Percentiles rank a stretch among this genome's conserved stretches.
phyloP scores from a whole-genome alignment of 2,797 vertebrate species.

The Clarias laeviceps region DNA sequence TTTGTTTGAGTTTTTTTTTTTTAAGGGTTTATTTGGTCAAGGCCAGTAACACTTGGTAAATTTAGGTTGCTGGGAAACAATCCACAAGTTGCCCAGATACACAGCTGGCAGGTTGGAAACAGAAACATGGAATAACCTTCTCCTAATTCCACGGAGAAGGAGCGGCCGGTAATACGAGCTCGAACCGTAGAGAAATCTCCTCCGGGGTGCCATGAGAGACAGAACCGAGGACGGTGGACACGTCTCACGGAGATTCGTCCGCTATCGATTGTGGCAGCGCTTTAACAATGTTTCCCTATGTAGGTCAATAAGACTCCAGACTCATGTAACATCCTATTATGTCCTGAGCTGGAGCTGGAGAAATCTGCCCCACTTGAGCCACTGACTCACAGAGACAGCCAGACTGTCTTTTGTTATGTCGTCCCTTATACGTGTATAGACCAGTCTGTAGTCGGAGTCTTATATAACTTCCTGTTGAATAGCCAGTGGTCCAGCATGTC shows the following conservation, averaged over 20 bases:
- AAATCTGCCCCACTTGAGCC: background rate
- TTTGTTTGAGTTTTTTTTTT: background rate
- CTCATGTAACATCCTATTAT: constrained; percentile 58
- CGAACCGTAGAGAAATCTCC: constrained; percentile 8
- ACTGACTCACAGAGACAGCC: background rate
- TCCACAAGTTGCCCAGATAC: constrained; percentile 42
- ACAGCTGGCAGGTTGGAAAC: constrained; percentile 39
- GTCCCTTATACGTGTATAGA: background rate
- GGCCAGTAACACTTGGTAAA: constrained; percentile 38
- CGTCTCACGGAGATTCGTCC: constrained; percentile 49
- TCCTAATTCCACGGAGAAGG: constrained; percentile 14
- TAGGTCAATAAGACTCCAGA: constrained; percentile 79
- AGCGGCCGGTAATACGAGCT: constrained; percentile 7
- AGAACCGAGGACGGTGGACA: constrained; percentile 18
- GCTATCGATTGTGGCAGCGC: constrained; percentile 70
- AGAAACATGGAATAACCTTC: constrained; percentile 35
- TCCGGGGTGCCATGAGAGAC: background rate
- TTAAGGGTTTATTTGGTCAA: constrained; percentile 29
- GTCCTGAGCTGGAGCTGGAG: background rate
- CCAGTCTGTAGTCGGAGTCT: background rate
- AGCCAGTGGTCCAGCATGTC: constrained; percentile 60
- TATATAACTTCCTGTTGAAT: constrained; percentile 73
- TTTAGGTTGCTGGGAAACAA: constrained; percentile 43
- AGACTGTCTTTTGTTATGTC: background rate
- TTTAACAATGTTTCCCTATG: constrained; percentile 71